Conservation (phyloP, 1,140 invertebrate genomes). For the Dysdera silvatica region DNA sequence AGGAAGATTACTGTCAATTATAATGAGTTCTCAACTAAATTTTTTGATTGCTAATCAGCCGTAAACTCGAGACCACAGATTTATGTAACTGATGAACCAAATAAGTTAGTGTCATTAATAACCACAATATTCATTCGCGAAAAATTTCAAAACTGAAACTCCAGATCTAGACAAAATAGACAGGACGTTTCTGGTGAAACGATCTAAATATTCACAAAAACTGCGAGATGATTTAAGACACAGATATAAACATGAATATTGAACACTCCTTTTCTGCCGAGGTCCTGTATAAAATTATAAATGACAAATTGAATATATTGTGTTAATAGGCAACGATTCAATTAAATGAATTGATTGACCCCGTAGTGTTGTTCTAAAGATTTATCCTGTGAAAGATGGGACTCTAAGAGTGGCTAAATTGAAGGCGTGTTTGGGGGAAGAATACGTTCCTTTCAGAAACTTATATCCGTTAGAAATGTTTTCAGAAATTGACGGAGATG, state of each 20-base stretch:
- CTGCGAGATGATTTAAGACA: neutral
- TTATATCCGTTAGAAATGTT: constrained; percentile 8
- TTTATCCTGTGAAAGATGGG: neutral
- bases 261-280: neutral
- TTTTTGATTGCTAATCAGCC: constrained; percentile 31
- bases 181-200: neutral
- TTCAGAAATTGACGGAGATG: neutral
- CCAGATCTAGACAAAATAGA: neutral
- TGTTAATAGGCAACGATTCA: neutral
- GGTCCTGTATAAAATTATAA: neutral
- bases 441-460: neutral
- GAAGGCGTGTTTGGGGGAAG: neutral
- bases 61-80: constrained; percentile 31
- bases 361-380: neutral
- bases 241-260: neutral
- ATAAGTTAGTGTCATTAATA: too few species aligned
- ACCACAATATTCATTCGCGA: neutral
- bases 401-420: neutral
- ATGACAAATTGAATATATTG: neutral
- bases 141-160: neutral
- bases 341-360: neutral
- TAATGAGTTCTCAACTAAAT: constrained; percentile 33
- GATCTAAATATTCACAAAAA: neutral
- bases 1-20: constrained; percentile 23
- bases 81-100: neutral